Base-by-base conservation (phyloP, 2,888 invertebrate genomes). In the Neria commutata region DNA sequence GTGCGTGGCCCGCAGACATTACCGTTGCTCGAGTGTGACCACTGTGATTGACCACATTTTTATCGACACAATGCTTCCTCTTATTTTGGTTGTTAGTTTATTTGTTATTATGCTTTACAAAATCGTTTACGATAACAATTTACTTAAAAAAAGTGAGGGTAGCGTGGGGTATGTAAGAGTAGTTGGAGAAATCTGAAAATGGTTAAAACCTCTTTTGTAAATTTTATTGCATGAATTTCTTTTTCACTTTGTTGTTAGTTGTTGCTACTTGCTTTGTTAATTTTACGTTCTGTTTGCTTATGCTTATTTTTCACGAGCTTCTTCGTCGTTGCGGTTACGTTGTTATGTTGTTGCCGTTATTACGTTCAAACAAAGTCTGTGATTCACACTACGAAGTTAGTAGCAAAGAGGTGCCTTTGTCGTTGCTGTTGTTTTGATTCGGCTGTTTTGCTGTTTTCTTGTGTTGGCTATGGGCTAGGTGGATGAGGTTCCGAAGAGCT, bases 1-100 rank as follows among this genome's bases (percentile, higher is more conserved):
- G 54, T 54, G 54, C 58, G 58, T 54, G 26, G 25, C 48, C 53
- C 58, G 58, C 58, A 53, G 48, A 42, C 42, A 49, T 58, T 58
- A 58, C 49, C 53, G 47, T 58, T 56, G 54, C 25, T n/a, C 14
- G 17, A 34, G 34, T 46, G 25, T 55, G 40, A 26, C 45, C 23
- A 21, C 34, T 23, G 17, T 54, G 21, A 10, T 14, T 29, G 14
- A n/a, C 42, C 17, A 42, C 42, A 42, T 42, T 42, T 42, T 42
- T 17, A 14, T 4, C 37, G 3, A 21, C 21, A 42, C 6, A 42
- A 19, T 42, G 17, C 42, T 42, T 42, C 42, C 42, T 42, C 8
- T 37, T 17, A 17, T 42, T 42, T 19, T 6, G 6, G 37, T 37
- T 37, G 37, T 37, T 37, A 14, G 11, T 37, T 42, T 42, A 3